phyloP scores from a whole-genome alignment of 2,888 invertebrate species.

The Drosophila greeni region DNA sequence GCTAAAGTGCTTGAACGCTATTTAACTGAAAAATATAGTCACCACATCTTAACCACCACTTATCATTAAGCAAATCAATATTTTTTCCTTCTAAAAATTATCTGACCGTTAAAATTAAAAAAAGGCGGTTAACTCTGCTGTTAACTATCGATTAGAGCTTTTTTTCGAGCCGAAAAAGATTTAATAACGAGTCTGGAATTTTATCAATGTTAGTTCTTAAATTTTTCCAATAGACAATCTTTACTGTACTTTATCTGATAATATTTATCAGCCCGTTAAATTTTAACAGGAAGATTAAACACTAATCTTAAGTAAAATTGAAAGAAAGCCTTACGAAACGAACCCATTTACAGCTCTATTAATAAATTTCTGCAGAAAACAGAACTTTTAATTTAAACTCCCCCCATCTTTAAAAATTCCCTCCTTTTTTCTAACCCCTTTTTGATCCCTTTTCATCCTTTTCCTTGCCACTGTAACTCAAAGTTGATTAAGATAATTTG shows the following conservation, averaged over 20 bases:
- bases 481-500: constrained; percentile 36
- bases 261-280: background rate
- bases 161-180: too few relatives aligned
- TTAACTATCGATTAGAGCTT: background rate
- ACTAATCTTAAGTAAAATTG: background rate
- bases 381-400: background rate
- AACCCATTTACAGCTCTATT: background rate
- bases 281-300: background rate
- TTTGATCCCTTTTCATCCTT: too few relatives aligned
- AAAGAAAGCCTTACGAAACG: background rate
- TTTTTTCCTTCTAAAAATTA: too few relatives aligned
- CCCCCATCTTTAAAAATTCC: background rate
- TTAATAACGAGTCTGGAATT: too few relatives aligned
- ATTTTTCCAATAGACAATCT: too few relatives aligned
- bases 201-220: too few relatives aligned
- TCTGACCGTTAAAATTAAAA: background rate
- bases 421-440: background rate
- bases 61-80: background rate
- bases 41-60: background rate
- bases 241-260: too few relatives aligned
- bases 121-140: background rate
- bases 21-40: background rate
- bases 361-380: background rate
- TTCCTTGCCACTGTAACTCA: constrained; percentile 10
- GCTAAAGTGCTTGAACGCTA: background rate